phyloP scores from a whole-genome alignment of 2,888 invertebrate genomes.

The Brenthis daphne region DNA sequence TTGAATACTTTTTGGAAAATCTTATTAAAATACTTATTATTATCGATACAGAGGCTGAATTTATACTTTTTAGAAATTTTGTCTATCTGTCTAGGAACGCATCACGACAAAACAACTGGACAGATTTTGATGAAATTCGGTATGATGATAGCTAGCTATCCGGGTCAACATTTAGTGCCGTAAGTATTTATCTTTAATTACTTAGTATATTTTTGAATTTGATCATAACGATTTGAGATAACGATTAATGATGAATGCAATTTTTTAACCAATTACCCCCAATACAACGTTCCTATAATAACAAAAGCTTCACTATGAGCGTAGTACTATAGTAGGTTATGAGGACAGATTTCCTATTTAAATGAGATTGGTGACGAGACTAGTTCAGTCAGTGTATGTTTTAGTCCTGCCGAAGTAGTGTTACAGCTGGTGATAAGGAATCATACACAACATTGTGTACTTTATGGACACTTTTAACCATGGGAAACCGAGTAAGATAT shows the following conservation, averaged over 20 bases:
- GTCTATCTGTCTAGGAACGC: too few relatives aligned
- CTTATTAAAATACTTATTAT: too few relatives aligned
- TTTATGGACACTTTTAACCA: too few relatives aligned
- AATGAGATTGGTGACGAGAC: not conserved
- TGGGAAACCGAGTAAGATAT: too few relatives aligned
- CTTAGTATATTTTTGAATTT: not conserved
- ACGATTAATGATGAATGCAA: slow-evolving; percentile 1
- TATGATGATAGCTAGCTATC: too few relatives aligned
- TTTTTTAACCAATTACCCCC: slow-evolving; percentile 8
- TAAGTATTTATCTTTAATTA: too few relatives aligned
- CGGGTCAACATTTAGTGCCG: too few relatives aligned
- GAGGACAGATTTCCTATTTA: slow-evolving; percentile 9
- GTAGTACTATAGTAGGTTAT: slow-evolving; percentile 8
- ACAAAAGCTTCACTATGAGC: not conserved
- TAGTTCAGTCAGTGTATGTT: not conserved
- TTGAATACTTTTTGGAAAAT: too few relatives aligned
- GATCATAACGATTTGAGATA: not conserved
- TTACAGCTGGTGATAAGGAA: not conserved
- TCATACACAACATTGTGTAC: not conserved
- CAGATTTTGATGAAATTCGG: too few relatives aligned
- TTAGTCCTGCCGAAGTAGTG: not conserved
- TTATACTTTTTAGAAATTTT: too few relatives aligned
- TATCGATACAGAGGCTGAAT: too few relatives aligned
- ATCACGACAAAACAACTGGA: too few relatives aligned
- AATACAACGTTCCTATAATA: not conserved